Conservation (phyloP, 2,113 vertebrate genomes). For the Bettongia penicillata region DNA sequence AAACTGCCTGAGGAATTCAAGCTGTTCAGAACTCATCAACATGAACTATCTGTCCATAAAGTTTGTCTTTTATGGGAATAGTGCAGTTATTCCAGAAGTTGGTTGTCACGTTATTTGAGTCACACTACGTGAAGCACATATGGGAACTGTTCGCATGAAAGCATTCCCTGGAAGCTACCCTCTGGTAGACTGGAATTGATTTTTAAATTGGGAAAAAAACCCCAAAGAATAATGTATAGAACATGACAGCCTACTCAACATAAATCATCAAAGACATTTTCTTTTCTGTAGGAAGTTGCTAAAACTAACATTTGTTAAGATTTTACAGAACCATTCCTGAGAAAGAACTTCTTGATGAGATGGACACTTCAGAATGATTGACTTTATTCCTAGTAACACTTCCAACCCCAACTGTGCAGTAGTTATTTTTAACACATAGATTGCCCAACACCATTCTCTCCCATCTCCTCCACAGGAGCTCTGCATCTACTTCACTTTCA, state of each 20-base stretch:
- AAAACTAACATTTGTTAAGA: not conserved
- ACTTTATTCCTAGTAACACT: not conserved
- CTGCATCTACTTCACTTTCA: not conserved
- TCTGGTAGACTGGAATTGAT: not conserved
- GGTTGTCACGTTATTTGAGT: not conserved
- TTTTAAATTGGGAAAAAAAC: not conserved
- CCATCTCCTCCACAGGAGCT: not conserved
- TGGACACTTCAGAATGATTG: not conserved
- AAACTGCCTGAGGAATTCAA: not conserved
- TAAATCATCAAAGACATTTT: not conserved
- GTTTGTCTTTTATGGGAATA: not conserved
- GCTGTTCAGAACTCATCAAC: not conserved
- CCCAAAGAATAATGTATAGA: not conserved
- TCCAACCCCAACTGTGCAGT: not conserved
- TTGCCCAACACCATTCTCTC: not conserved
- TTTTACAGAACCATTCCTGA: not conserved
- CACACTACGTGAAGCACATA: not conserved
- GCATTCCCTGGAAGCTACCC: not conserved
- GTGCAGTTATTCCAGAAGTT: not conserved
- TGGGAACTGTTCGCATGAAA: not conserved
- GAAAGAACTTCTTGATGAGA: not conserved
- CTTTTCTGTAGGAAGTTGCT: not conserved
- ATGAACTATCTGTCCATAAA: not conserved
- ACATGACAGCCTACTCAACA: not conserved
- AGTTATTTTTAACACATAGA: not conserved